Evolutionary conservation across 1,140 invertebrate species (phyloP).

Genomic region (Dreissena polymorpha): DNA sequence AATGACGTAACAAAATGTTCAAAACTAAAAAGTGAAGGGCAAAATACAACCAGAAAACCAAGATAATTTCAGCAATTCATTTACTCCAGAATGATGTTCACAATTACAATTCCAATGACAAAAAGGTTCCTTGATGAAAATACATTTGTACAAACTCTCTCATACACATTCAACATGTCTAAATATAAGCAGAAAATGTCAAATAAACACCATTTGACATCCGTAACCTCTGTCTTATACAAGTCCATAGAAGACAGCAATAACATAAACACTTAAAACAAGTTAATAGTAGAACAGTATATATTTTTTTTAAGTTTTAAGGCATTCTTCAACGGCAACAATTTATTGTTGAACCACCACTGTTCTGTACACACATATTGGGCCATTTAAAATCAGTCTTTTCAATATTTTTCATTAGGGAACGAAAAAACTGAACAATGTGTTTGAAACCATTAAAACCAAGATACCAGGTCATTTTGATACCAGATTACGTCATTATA

Average conservation of each 20-base stretch:
- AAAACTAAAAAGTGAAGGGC: conserved; percentile 43
- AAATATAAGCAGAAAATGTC: neutral
- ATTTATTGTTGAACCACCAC: too few relatives aligned
- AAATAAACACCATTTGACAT: neutral
- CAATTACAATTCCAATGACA: neutral
- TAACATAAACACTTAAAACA: neutral
- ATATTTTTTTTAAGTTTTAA: too few relatives aligned
- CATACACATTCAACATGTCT: conserved; percentile 3
- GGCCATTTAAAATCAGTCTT: neutral
- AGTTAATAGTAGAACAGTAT: too few relatives aligned
- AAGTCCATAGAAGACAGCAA: neutral
- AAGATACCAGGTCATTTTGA: neutral
- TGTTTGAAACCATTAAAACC: neutral
- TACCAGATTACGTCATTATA: neutral
- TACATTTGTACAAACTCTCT: neutral
- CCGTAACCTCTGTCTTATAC: neutral
- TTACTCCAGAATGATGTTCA: conserved; percentile 49
- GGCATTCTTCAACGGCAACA: too few relatives aligned
- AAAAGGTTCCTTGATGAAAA: neutral
- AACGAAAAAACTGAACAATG: neutral
- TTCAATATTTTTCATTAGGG: neutral
- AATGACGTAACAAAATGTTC: too few relatives aligned
- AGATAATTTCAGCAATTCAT: conserved; percentile 50
- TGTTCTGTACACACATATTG: neutral
- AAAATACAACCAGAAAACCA: conserved; percentile 39